phyloP scores from a whole-genome alignment of 2,888 invertebrate genomes.

The Sialis lutaria region DNA sequence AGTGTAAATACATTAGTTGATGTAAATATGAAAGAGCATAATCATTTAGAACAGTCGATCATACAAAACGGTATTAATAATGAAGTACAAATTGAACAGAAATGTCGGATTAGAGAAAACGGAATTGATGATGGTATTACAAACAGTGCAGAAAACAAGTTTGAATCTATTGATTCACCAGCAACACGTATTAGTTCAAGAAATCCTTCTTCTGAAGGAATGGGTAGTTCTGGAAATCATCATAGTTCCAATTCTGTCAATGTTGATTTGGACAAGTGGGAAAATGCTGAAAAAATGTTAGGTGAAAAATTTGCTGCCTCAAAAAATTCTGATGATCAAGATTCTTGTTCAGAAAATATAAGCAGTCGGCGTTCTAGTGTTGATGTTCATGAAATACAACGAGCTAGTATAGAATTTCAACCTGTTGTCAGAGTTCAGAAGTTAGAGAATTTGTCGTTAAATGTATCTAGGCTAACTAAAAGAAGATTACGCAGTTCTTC shows the following conservation, averaged over 20 bases:
- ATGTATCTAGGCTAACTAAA: constrained; percentile 19
- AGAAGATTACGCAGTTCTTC: constrained; percentile 14
- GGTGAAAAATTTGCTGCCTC: constrained; percentile 19
- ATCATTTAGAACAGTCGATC: constrained; percentile 9
- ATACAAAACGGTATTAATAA: constrained; percentile 15
- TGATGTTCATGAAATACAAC: constrained; percentile 12
- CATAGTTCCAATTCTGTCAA: constrained; percentile 10
- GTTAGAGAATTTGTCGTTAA: constrained; percentile 30
- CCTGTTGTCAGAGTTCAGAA: constrained; percentile 50
- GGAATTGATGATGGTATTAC: constrained; percentile 8
- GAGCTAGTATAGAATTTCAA: constrained; percentile 31
- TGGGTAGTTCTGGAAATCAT: background rate
- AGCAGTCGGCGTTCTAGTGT: constrained; percentile 13
- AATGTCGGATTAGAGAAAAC: constrained; percentile 5
- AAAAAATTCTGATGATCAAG: background rate
- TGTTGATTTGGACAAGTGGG: constrained; percentile 16
- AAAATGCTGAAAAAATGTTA: constrained; percentile 18
- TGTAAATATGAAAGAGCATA: constrained; percentile 10
- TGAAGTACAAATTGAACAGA: constrained; percentile 13
- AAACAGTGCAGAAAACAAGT: constrained; percentile 9
- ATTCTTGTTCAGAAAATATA: constrained; percentile 15
- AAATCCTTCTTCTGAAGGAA: constrained; percentile 1
- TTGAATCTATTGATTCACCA: constrained; percentile 9
- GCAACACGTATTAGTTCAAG: background rate
- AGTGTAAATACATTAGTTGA: too few relatives aligned